phyloP scores from a whole-genome alignment of 92 coral and sea anemone species.

The Parazoanthus atlanticus region DNA sequence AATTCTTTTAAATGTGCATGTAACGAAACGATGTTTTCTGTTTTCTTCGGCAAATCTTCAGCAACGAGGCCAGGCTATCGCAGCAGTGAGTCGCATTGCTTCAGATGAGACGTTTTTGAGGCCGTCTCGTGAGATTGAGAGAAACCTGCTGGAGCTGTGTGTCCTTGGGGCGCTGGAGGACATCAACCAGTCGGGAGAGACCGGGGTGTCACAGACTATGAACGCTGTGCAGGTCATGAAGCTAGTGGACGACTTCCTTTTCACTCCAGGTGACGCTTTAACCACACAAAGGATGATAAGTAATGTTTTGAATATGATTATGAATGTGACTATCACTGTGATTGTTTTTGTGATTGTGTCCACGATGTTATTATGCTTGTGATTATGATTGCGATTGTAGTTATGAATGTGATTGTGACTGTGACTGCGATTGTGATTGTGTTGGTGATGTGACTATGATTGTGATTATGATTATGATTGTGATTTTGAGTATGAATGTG shows the following conservation, averaged over 20 bases:
- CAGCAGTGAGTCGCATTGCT: constrained; percentile 86
- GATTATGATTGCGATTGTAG: not conserved
- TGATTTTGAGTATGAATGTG: not conserved
- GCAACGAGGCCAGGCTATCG: constrained; percentile 85
- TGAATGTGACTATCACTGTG: not conserved
- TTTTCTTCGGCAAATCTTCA: not conserved
- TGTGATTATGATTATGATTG: not conserved
- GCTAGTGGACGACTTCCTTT: constrained; percentile 90
- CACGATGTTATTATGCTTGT: not conserved
- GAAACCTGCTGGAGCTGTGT: constrained; percentile 88
- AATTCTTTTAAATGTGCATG: too few species aligned
- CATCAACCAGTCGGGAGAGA: constrained; percentile 90
- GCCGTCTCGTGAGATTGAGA: constrained; percentile 84
- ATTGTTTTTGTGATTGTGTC: not conserved
- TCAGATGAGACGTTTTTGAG: constrained; percentile 79
- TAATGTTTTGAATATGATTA: not conserved
- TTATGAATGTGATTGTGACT: not conserved
- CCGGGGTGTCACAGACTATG: constrained; percentile 88
- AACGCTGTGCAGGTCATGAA: constrained; percentile 94
- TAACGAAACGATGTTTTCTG: too few species aligned
- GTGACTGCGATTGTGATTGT: not conserved
- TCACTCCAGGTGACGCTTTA: constrained; percentile 76
- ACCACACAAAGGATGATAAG: not conserved
- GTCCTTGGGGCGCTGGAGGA: constrained; percentile 85
- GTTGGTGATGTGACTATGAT: not conserved